Evolutionary conservation across 1,140 invertebrate species (phyloP), one percentile per base, ranked within the genome.

Genomic region (Drosophila rufa): DNA sequence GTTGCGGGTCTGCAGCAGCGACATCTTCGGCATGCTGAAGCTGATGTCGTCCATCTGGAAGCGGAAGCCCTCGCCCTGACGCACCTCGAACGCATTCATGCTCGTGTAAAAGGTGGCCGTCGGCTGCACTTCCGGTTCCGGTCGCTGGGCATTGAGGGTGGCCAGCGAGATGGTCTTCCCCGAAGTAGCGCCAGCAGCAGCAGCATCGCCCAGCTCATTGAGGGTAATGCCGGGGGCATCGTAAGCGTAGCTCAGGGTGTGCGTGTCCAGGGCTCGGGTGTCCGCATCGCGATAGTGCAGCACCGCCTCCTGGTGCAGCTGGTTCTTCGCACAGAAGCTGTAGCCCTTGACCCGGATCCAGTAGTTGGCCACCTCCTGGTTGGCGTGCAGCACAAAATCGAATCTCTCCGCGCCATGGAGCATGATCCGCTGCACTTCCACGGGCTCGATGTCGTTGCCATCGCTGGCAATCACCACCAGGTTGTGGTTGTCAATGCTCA

Each of bases 391-490:
- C 33, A 97, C 94, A 79, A 97, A 96, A 91, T 97, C 96, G 1
- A 95, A 94, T 53, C 96, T 93, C 91, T 97, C 96, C 2, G 96
- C 96, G 92, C 95, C 95, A 40, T 95, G 94, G 7, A 97, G 80
- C 43, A 94, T 94, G 19, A 97, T 94, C 2, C 95, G 94, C 46
- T 93, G 93, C 3, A 95, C 94, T 42, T 94, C 82, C 48, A 95
- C 93, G 1, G 96, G 94, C 59, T 94, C 93, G 15, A 97, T 94
- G 22, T 95, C 94, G 80, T 96, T 95, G 3, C 97, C 97, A 92
- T 98, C 97, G 58, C 97, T 94, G 9, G 96, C 94, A 12, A 98
- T 95, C 2, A 98, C 91, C 62, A 95, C 93, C 56, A 98, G 79
- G 12, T 93, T 73, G 91, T 98, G 97, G 15, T 95, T 93, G 36